Evolutionary conservation across 1,140 invertebrate genomes (phyloP).

Genomic region (Psilanteris sp.): DNA sequence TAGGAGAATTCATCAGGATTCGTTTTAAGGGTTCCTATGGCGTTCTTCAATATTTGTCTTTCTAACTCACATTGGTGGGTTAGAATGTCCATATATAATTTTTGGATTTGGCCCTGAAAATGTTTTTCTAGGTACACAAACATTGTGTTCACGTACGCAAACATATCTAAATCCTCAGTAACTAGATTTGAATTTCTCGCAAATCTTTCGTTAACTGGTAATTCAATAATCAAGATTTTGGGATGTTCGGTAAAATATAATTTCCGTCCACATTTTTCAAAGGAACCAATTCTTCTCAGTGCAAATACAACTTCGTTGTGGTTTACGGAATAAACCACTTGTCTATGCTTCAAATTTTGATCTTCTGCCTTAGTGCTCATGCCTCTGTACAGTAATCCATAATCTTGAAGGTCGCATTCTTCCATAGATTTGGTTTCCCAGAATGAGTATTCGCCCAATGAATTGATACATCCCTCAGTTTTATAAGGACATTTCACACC

Average conservation of each 20-base stretch:
- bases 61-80: too few relatives aligned
- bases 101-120: background rate
- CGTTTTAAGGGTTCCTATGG: too few relatives aligned
- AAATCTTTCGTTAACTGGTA: too few relatives aligned
- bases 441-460: background rate
- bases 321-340: background rate
- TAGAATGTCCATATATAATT: conserved; percentile 10
- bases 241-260: too few relatives aligned
- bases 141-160: conserved; percentile 40
- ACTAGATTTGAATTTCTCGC: too few relatives aligned
- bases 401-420: background rate
- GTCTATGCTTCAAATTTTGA: background rate
- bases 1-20: conserved; percentile 13
- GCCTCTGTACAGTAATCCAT: conserved; percentile 2
- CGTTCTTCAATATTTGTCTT: too few relatives aligned
- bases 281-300: background rate
- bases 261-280: conserved; percentile 20
- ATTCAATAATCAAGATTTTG: conserved; percentile 56
- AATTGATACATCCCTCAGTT: background rate
- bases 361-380: too few relatives aligned
- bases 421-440: background rate
- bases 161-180: conserved; percentile 55
- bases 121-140: conserved; percentile 31
- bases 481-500: background rate
- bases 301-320: background rate